Evolutionary conservation across 2,113 vertebrate species (phyloP), one percentile per base, ranked within the genome.

Genomic region (Myrmecophaga tridactyla): DNA sequence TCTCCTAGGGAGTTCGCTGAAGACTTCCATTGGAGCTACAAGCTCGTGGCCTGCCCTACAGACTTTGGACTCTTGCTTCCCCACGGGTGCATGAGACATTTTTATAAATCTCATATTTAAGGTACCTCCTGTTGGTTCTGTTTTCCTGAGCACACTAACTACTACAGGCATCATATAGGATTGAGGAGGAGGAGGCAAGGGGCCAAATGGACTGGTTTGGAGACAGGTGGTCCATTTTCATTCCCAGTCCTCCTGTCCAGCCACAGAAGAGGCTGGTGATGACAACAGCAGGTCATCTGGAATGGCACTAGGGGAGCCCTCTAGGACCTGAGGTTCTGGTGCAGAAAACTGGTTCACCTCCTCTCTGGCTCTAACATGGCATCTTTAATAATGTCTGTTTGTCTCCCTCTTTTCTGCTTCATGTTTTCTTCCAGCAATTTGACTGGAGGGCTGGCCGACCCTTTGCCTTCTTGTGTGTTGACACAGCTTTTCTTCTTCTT

Each of bases 111-210:
- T n/a, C n/a, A n/a, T n/a, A n/a, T n/a, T n/a, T n/a, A n/a, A n/a
- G n/a, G n/a, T n/a, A n/a, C n/a, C n/a, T n/a, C n/a, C n/a, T 58
- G 15, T 17, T 43, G 91, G 48, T 29, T 9, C 6, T 39, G 65
- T 41, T 14, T 4, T 62, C 20, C 13, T 23, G n/a, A n/a, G n/a
- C n/a, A n/a, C n/a, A n/a, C n/a, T n/a, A n/a, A n/a, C 6, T 34
- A 20, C 0, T 3, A 29, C 62, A 21, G 39, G 25, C 3, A 20
- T 58, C 0, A 0, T 20, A 41, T 14, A 46, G 41, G 70, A 6
- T 62, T 1, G 4, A 12, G 53, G 65, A 80, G 46, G 51, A 5
- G 18, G 25, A 41, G 4, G 36, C 18, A 65, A 51, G 62, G 58
- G 36, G 34, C 95, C 93, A 95, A 7, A 0, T 0, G 6, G 31